A percentile compares a stretch with the other conserved stretches of the same genome.
Conservation (phyloP, 2,797 vertebrate genomes). For the Galagoides demidoff region DNA sequence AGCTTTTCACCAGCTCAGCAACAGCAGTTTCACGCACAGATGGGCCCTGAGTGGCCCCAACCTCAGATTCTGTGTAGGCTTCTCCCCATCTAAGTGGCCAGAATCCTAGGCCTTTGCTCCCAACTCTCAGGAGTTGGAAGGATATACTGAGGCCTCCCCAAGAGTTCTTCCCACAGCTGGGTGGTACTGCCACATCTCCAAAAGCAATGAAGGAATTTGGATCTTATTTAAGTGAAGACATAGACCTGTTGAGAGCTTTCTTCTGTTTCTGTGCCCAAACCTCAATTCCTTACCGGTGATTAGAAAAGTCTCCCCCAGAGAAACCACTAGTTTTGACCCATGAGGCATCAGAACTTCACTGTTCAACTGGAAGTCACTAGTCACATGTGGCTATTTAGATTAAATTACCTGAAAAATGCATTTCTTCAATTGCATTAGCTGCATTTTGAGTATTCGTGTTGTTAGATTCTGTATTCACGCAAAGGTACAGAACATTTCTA, state of each 20-base stretch:
- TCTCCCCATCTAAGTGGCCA: not conserved
- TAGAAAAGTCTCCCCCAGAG: not conserved
- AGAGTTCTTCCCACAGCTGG: not conserved
- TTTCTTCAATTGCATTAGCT: not conserved
- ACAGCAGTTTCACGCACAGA: not conserved
- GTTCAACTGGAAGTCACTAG: not conserved
- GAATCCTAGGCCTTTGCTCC: not conserved
- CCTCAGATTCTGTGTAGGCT: not conserved
- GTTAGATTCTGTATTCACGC: not conserved
- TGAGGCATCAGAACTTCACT: not conserved
- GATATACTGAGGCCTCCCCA: not conserved
- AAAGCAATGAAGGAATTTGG: not conserved
- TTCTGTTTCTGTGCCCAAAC: not conserved
- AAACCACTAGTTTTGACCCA: constrained; percentile 29
- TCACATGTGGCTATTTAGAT: not conserved
- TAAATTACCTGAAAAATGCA: constrained; percentile 20
- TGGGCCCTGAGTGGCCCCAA: not conserved
- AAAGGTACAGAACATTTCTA: not conserved
- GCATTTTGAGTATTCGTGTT: not conserved
- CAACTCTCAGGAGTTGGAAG: not conserved
- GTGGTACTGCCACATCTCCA: not conserved
- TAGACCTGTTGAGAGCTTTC: not conserved
- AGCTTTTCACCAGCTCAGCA: not conserved
- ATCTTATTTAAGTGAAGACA: not conserved
- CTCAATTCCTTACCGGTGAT: not conserved